phyloP scores from a whole-genome alignment of 2,113 vertebrate genomes.

The Balaeniceps rex region DNA sequence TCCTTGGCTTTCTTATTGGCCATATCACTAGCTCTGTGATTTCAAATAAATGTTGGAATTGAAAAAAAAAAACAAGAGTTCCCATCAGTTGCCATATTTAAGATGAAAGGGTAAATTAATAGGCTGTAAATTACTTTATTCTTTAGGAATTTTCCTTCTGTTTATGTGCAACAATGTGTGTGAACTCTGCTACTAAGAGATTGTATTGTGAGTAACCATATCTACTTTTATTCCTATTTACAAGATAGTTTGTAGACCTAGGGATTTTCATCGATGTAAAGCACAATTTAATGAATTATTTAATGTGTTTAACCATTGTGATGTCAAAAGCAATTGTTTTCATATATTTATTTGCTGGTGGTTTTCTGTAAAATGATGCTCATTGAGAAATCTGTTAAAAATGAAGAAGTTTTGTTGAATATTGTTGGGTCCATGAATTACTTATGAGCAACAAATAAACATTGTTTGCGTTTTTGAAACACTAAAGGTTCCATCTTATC shows the following conservation, averaged over 20 bases:
- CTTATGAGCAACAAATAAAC: conserved; percentile 60
- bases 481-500: not conserved
- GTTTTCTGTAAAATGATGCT: conserved; percentile 55
- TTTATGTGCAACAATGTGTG: conserved; percentile 77
- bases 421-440: conserved; percentile 58
- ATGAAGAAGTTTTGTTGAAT: conserved; percentile 54
- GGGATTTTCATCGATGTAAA: conserved; percentile 75
- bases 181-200: conserved; percentile 70
- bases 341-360: conserved; percentile 66
- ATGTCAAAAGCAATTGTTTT: conserved; percentile 70
- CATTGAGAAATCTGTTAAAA: conserved; percentile 66
- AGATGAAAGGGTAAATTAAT: conserved; percentile 64
- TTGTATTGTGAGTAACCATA: conserved; percentile 74
- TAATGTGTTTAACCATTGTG: conserved; percentile 77
- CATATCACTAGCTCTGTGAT: not conserved
- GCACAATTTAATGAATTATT: conserved; percentile 79
- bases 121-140: conserved; percentile 69
- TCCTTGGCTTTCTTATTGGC: not conserved
- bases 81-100: conserved; percentile 62
- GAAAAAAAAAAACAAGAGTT: not conserved
- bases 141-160: conserved; percentile 60
- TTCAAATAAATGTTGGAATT: conserved; percentile 48
- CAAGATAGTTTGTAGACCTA: conserved; percentile 73
- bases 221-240: conserved; percentile 72
- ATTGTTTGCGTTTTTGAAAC: conserved; percentile 52